Evolutionary conservation across 2,888 invertebrate genomes (phyloP).

Genomic region (Lasioglossum figueresi): DNA sequence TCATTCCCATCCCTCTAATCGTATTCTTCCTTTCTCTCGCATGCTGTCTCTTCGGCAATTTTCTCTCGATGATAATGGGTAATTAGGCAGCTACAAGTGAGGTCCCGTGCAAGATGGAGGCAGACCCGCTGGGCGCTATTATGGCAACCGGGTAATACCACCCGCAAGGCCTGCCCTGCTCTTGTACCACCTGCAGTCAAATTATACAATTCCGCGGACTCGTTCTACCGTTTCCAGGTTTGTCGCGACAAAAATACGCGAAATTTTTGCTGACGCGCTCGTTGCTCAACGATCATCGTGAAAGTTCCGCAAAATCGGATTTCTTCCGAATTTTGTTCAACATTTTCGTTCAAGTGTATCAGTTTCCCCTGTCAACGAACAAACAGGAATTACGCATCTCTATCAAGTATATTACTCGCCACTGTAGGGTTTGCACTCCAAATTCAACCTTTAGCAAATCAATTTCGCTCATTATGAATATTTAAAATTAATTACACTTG

Average conservation of each 20-base stretch:
- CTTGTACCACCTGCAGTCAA: conserved; percentile 63
- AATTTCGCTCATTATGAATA: no score
- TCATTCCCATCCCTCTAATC: conserved; percentile 15
- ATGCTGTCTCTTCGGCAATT: background rate
- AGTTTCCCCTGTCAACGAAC: background rate
- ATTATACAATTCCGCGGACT: conserved; percentile 70
- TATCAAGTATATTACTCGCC: background rate
- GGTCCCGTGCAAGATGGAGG: conserved; percentile 50
- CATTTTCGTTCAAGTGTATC: background rate
- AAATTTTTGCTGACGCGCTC: background rate
- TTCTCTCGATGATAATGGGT: conserved; percentile 43
- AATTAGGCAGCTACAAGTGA: conserved; percentile 53
- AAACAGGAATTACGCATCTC: background rate
- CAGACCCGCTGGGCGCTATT: conserved; percentile 66
- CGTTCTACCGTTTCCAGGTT: conserved; percentile 15
- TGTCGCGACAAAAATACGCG: conserved; percentile 19
- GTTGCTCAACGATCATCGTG: background rate
- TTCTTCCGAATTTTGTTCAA: background rate
- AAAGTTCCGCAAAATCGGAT: background rate
- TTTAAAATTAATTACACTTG: no score
- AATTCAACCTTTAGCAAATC: no score
- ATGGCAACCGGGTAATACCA: conserved; percentile 61
- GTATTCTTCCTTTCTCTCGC: conserved; percentile 11
- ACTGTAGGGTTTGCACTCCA: no score
- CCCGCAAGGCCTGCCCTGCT: conserved; percentile 55